Evolutionary conservation across 2,888 invertebrate genomes (phyloP), one percentile per base, ranked within the genome.

Genomic region (Rhagophthalmus giganteus): DNA sequence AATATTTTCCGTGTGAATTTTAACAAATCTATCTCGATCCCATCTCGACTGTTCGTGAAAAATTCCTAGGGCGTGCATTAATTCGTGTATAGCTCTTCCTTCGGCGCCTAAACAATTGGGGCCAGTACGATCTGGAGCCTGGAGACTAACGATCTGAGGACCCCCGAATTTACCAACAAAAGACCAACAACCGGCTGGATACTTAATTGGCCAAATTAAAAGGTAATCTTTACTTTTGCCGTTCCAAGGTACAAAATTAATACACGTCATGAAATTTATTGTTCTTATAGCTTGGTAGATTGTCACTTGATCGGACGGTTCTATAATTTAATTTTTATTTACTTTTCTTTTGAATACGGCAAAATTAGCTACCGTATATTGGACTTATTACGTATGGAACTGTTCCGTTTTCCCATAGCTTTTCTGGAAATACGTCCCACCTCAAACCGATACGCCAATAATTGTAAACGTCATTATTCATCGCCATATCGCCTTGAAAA

Each of bases 1-100:
- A 33, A 86, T 81, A 67, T 89, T 88, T 4, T 85, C 83, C 61
- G 78, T 78, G 59, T 85, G 81, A 28, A 90, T 81, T 63, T 82
- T 83, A 1, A 90, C 85, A 65, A 78, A 85, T 47, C 79, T 76
- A 64, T 87, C 87, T 46, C 90, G 76, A 72, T 90, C 90, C 31
- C 84, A 82, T 49, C 90, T 74, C 1, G 85, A 86, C 62, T 90
- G 90, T 66, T 90, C 90, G 67, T 90, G 90, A 72, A 88, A 88
- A 50, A 90, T 84, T 5, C 90, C 89, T n/a, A 89, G 75, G 0
- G 87, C 84, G 65, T 90, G 90, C 82, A 90, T 83, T 24, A 90
- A 71, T 71, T 90, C 90, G 70, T 90, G 90, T 59, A 89, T 82
- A n/a, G 88, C 84, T 54, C 86, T 79, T 0, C 89, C 87, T 65